A percentile compares a stretch with the other conserved stretches of the same genome.
These are phyloP conservation scores for Ctenicera cuprea DNA, from an alignment of 2,888 invertebrate genomes.

Conservation along the genomic window DNA sequence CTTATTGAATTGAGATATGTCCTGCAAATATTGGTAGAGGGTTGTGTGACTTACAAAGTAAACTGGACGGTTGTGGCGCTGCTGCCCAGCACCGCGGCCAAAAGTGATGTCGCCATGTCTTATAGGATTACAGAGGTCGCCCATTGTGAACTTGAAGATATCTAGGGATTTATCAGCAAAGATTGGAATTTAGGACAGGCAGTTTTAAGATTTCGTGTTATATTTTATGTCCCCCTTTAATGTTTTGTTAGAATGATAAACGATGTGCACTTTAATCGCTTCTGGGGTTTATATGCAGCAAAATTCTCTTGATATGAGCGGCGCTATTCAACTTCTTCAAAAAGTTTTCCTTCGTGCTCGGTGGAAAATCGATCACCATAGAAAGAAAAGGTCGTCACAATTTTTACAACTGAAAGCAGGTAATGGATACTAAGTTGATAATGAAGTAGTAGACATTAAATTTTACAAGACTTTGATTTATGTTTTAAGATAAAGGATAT, in stretches of 20 bases:
- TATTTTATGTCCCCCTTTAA: slow-evolving; percentile 45
- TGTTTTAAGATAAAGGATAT: not conserved
- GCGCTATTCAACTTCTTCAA: not conserved
- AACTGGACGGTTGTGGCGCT: slow-evolving; percentile 55
- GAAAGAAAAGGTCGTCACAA: not conserved
- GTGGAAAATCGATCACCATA: no score
- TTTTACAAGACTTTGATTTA: not conserved
- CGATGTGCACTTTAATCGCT: slow-evolving; percentile 35
- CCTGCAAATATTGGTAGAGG: slow-evolving; percentile 53
- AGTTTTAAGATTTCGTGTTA: slow-evolving; percentile 48
- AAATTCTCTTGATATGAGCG: not conserved
- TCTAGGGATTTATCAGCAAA: slow-evolving; percentile 64
- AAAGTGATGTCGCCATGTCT: slow-evolving; percentile 61
- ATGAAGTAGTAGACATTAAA: not conserved
- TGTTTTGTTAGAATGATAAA: slow-evolving; percentile 36
- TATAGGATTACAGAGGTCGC: slow-evolving; percentile 63
- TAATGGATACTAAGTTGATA: not conserved
- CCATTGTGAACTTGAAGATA: slow-evolving; percentile 65
- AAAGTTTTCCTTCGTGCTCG: no score
- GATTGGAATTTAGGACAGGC: slow-evolving; percentile 63
- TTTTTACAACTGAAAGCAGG: not conserved
- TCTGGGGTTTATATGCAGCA: slow-evolving; percentile 12
- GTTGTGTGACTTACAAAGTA: slow-evolving; percentile 61
- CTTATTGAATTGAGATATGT: slow-evolving; percentile 52
- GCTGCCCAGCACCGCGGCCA: slow-evolving; percentile 45